Percentiles rank a stretch among this genome's conserved stretches.
These are phyloP conservation scores for Willowsia nigromaculata DNA, from an alignment of 2,888 invertebrate species.

Conservation along the genomic window DNA sequence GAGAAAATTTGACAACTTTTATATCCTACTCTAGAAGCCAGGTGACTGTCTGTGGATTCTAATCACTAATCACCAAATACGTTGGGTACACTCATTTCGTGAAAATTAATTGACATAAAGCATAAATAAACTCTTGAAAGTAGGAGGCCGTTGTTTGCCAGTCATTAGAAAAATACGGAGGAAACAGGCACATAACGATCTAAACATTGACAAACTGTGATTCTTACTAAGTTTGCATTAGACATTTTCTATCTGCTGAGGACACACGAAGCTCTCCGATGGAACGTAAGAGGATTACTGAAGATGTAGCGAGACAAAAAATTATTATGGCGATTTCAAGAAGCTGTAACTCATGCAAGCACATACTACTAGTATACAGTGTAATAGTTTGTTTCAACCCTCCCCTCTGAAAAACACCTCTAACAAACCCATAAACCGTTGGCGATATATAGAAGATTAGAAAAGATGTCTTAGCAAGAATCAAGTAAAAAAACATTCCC, in stretches of 20 bases:
- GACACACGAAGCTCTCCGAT: slow-evolving; percentile 1
- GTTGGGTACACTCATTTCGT: neutral
- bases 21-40: no score
- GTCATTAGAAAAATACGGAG: neutral
- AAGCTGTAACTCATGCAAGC: neutral
- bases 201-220: neutral
- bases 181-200: neutral
- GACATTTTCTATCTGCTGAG: no score
- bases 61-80: neutral
- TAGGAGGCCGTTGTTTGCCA: neutral
- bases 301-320: neutral
- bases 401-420: slow-evolving; percentile 1
- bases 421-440: slow-evolving; percentile 9
- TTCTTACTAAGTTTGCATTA: neutral
- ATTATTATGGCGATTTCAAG: slow-evolving; percentile 20
- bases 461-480: neutral
- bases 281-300: slow-evolving; percentile 43
- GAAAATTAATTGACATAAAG: slow-evolving; percentile 18
- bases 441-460: slow-evolving; percentile 28
- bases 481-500: neutral
- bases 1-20: no score
- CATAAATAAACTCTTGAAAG: neutral
- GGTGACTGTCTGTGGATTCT: neutral
- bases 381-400: neutral
- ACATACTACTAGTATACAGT: neutral